Evolutionary conservation across 2,888 invertebrate genomes (phyloP).

Genomic region (Brachypterus glaber): DNA sequence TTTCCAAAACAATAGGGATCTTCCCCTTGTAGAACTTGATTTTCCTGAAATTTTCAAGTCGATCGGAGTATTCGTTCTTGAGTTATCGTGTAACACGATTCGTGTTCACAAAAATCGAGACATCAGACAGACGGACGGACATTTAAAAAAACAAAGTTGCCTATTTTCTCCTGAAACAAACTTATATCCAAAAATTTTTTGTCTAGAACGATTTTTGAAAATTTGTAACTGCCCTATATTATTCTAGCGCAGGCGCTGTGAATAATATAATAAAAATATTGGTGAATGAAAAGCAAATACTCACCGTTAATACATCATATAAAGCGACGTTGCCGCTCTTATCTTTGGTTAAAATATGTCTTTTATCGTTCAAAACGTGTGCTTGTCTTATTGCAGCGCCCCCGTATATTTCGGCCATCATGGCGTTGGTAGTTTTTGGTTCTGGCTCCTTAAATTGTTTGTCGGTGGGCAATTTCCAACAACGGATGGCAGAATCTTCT

Average conservation of each 20-base stretch:
- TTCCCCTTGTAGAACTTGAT: too few species aligned
- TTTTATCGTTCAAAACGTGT: constrained; percentile 87
- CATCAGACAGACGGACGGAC: too few species aligned
- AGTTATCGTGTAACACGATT: too few species aligned
- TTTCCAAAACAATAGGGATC: too few species aligned
- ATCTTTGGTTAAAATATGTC: constrained; percentile 93
- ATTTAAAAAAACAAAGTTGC: too few species aligned
- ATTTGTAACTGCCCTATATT: neutral
- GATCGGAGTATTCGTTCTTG: too few species aligned
- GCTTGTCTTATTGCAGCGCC: constrained; percentile 92
- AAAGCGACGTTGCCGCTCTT: constrained; percentile 82
- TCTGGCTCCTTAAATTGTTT: constrained; percentile 39
- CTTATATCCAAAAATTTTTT: too few species aligned
- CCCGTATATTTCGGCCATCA: constrained; percentile 59
- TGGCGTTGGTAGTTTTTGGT: constrained; percentile 33
- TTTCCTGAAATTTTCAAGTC: too few species aligned
- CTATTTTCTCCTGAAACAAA: too few species aligned
- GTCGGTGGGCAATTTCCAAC: constrained; percentile 41
- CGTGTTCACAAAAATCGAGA: too few species aligned
- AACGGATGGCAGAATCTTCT: constrained; percentile 49
- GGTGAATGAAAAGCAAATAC: neutral
- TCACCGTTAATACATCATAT: constrained; percentile 85
- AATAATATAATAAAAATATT: neutral
- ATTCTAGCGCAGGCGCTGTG: too few species aligned
- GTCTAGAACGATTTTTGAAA: constrained; percentile 2